Evolutionary conservation across 2,113 vertebrate species (phyloP).

Genomic region (Sorex fumeus): DNA sequence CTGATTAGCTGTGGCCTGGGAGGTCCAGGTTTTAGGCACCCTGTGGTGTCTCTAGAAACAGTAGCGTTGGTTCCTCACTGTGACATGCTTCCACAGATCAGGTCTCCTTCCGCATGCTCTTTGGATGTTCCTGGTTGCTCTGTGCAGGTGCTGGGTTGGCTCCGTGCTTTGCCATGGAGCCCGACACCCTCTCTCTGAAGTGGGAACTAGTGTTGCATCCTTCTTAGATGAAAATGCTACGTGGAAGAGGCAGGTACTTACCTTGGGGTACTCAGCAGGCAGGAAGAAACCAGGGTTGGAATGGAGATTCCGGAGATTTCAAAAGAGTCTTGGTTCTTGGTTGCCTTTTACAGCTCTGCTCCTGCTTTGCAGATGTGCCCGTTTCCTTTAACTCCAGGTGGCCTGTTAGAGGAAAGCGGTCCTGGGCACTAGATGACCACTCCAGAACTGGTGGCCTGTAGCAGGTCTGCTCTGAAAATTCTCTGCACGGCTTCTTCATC

Average conservation of each 20-base stretch:
- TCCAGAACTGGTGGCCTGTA: no score
- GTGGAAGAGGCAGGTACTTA: background rate
- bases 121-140: background rate
- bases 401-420: no score
- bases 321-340: background rate
- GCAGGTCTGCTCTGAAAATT: no score
- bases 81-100: no score
- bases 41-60: no score
- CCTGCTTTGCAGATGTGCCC: background rate
- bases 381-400: background rate
- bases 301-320: background rate
- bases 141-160: background rate
- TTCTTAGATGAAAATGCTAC: background rate
- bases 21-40: no score
- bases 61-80: no score
- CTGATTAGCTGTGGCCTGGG: no score
- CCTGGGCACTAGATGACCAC: no score
- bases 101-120: no score
- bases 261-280: background rate
- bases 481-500: no score
- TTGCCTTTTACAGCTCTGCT: background rate
- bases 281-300: no score
- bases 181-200: background rate
- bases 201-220: background rate
- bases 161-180: background rate